Conservation (phyloP, 2,888 invertebrate species). For the Micoletzkya japonica region DNA sequence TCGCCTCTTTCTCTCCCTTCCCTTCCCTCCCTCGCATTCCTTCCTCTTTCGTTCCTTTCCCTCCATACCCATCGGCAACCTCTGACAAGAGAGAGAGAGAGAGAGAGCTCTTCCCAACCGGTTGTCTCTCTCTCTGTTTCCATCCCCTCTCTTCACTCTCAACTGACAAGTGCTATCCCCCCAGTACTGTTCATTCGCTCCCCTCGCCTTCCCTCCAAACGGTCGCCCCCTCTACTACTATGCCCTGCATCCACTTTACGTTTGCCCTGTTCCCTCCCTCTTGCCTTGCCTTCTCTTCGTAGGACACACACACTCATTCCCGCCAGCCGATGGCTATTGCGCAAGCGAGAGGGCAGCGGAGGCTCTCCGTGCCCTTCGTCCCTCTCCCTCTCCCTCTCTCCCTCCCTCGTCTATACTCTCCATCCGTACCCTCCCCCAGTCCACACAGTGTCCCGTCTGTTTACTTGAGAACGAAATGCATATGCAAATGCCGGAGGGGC, state of each 20-base stretch:
- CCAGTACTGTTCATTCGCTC: too few relatives aligned
- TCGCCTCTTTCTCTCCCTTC: slow-evolving; percentile 8
- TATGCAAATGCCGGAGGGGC: slow-evolving; percentile 22
- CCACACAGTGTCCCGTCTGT: neutral
- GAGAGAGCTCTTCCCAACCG: too few relatives aligned
- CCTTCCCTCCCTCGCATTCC: neutral
- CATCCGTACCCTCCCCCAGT: too few relatives aligned
- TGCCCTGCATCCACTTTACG: neutral
- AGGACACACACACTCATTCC: neutral
- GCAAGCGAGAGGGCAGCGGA: neutral
- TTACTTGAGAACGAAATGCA: slow-evolving; percentile 20
- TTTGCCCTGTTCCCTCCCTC: neutral
- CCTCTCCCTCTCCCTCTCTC: slow-evolving; percentile 1
- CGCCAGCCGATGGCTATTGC: neutral
- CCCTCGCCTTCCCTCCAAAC: too few relatives aligned
- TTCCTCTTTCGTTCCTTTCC: slow-evolving; percentile 1
- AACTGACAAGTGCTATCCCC: too few relatives aligned
- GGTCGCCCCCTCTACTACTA: too few relatives aligned
- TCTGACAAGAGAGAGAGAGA: too few relatives aligned
- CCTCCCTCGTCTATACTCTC: slow-evolving; percentile 21
- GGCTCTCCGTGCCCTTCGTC: neutral
- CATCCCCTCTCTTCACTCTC: too few relatives aligned
- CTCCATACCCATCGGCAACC: too few relatives aligned
- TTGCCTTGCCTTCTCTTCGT: neutral
- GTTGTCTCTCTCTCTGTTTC: too few relatives aligned